These are phyloP conservation scores for Gyps fulvus DNA, from an alignment of 2,113 vertebrate species.

Conservation along the genomic window DNA sequence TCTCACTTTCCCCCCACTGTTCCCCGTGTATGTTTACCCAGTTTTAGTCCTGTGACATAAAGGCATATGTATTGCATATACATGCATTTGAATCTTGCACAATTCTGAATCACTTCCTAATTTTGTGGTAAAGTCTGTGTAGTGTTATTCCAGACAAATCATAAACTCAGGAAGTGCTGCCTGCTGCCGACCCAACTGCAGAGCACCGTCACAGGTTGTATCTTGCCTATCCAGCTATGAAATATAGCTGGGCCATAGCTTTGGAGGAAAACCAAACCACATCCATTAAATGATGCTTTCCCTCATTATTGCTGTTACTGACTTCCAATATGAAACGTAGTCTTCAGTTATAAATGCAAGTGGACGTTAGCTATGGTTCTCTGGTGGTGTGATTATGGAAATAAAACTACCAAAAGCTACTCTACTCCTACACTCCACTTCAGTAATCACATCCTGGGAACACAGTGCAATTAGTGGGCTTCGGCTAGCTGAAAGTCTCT, in stretches of 20 bases:
- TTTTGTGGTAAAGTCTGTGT: not conserved
- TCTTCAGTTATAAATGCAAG: not conserved
- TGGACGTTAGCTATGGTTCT: not conserved
- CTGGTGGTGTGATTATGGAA: not conserved
- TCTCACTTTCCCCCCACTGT: fast-evolving
- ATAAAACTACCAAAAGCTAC: not conserved
- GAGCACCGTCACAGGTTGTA: not conserved
- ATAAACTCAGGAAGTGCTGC: not conserved
- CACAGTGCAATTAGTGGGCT: not conserved
- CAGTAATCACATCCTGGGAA: not conserved
- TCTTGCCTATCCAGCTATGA: not conserved
- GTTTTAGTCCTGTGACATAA: not conserved
- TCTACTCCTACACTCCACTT: not conserved
- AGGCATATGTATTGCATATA: not conserved
- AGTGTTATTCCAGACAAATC: not conserved
- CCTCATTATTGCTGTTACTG: not conserved
- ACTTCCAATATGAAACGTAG: not conserved
- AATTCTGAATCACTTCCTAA: not conserved
- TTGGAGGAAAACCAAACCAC: not conserved
- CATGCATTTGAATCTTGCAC: not conserved
- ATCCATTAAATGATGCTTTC: not conserved
- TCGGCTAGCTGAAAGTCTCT: not conserved
- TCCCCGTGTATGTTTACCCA: not conserved
- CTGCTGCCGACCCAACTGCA: not conserved
- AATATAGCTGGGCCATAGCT: not conserved